phyloP scores from a whole-genome alignment of 1,140 invertebrate species.

The Drosophila ogumai region DNA sequence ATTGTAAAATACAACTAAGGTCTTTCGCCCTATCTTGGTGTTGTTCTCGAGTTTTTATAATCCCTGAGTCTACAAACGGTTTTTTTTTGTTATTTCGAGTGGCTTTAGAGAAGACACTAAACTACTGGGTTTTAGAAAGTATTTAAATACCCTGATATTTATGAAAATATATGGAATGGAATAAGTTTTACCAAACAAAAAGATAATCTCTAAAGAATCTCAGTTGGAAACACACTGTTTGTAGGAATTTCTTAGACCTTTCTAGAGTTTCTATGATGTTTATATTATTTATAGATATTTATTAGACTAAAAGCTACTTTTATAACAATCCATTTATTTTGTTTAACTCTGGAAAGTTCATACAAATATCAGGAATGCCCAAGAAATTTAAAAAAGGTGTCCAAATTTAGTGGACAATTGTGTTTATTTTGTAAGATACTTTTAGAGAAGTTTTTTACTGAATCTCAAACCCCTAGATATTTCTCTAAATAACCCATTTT shows the following conservation, averaged over 20 bases:
- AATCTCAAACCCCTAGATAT: no score
- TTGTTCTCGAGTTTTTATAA: conserved; percentile 21
- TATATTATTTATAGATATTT: background rate
- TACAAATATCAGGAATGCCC: no score
- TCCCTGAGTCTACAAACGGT: conserved; percentile 2
- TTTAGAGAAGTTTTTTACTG: no score
- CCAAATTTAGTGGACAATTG: no score
- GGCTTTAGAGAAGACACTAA: conserved; percentile 10
- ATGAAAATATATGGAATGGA: background rate
- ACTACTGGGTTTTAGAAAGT: background rate
- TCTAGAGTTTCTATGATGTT: background rate
- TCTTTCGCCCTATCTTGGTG: conserved; percentile 17
- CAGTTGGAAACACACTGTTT: background rate
- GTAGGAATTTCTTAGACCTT: background rate
- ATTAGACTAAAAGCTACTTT: no score
- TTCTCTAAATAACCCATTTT: no score
- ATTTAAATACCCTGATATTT: background rate
- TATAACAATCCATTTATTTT: no score
- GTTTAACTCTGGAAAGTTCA: no score
- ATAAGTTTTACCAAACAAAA: conserved; percentile 5
- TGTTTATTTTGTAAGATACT: no score
- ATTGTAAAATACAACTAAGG: conserved; percentile 17
- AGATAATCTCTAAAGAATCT: no score
- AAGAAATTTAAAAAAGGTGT: no score
- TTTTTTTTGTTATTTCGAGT: conserved; percentile 4